A percentile compares a stretch with the other conserved stretches of the same genome.
Evolutionary conservation across 1,140 invertebrate genomes (phyloP).

Genomic region (Cyphomyrmex costatus): DNA sequence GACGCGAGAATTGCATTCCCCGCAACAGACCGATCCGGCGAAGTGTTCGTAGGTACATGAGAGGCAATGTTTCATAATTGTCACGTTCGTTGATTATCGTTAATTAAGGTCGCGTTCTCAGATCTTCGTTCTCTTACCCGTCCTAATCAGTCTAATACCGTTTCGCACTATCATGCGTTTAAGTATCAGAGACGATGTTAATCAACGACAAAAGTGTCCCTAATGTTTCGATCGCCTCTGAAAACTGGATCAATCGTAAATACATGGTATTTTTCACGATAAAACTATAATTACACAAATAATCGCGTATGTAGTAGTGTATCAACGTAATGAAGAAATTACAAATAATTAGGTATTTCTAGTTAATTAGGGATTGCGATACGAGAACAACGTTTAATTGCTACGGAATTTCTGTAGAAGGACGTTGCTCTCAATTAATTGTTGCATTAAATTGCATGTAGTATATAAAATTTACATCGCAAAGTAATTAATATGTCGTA

Average conservation of each 20-base stretch:
- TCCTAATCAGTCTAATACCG: not conserved
- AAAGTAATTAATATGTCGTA: not conserved
- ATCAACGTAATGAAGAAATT: conserved; percentile 9
- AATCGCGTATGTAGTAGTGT: not conserved
- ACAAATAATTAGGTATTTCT: not conserved
- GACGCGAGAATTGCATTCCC: not conserved
- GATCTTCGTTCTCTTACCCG: not conserved
- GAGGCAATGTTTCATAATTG: conserved; percentile 56
- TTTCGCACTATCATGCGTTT: not conserved
- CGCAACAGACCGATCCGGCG: not conserved
- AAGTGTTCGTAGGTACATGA: not conserved
- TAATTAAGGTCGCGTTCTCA: conserved; percentile 75
- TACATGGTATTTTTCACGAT: not conserved
- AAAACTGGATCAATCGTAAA: not conserved
- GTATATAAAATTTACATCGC: conserved; percentile 14
- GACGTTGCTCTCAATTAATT: conserved; percentile 25
- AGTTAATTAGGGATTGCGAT: conserved; percentile 13
- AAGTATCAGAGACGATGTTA: not conserved
- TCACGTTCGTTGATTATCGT: conserved; percentile 70
- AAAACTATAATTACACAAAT: not conserved
- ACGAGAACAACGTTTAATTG: not conserved
- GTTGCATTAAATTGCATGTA: not conserved
- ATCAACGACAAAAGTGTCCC: not conserved
- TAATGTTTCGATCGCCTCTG: not conserved
- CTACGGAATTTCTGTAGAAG: not conserved